Evolutionary conservation across 2,888 invertebrate genomes (phyloP), one percentile per base, ranked within the genome.

Genomic region (Stenchaetothrips biformis): DNA sequence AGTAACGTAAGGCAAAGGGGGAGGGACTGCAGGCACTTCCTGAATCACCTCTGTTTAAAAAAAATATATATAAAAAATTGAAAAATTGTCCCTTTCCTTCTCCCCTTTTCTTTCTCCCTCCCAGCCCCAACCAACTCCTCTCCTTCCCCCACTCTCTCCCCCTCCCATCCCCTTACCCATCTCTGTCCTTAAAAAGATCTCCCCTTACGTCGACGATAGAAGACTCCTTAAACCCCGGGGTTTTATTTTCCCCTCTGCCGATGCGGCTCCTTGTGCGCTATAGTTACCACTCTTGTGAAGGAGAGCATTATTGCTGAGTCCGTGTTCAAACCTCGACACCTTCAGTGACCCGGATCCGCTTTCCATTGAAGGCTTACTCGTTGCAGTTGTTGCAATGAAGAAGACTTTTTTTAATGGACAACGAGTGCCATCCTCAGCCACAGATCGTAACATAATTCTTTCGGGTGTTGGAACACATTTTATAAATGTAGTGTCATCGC

Each of bases 391-490:
- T 53, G 53, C 13, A 7, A 53, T 4, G 13, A 53, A 4, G 53
- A 53, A n/a, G n/a, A n/a, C n/a, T 53, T 11, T 18, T 53, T 53
- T 53, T 18, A 6, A 11, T 13, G 18, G 18, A 53, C 13, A 18
- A 0, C 11, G 18, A 53, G 53, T 53, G 53, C 53, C 53, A 53
- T 53, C 18, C 18, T 13, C 11, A 18, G 53, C 53, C 53, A 53
- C 16, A 37, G 53, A 13, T 53, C 53, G 18, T 53, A 53, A 18
- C 18, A 53, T 53, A 53, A 18, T 53, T 4, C 18, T 18, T 8
- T 53, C 11, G 53, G 67, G 67, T 74, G 67, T 25, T 74, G 67
- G 67, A 74, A 74, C 67, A 74, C 67, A 74, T 74, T 74, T 74
- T 74, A 74, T 25, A 74, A 74, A 74, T 74, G 67, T 74, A 74